Percentiles rank a stretch among this genome's conserved stretches.
These are phyloP conservation scores for Ceriagrion tenellum DNA, from an alignment of 2,888 invertebrate genomes.

Conservation along the genomic window DNA sequence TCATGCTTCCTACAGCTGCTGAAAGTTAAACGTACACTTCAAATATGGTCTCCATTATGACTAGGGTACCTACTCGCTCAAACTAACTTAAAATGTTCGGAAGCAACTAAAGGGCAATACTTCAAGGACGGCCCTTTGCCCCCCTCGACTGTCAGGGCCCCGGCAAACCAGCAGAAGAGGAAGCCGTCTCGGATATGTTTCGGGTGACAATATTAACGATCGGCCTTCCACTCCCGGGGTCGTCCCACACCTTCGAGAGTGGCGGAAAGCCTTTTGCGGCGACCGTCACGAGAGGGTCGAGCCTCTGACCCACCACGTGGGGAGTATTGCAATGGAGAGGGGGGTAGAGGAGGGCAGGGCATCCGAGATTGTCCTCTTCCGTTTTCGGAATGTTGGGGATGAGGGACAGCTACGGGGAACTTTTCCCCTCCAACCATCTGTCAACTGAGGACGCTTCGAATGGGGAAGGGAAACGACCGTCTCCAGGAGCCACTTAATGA, in stretches of 20 bases:
- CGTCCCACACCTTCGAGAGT: background rate
- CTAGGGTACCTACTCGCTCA: too few species aligned
- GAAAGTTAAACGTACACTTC: too few species aligned
- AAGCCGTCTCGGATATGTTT: background rate
- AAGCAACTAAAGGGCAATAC: background rate
- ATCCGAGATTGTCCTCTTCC: slow-evolving; percentile 27
- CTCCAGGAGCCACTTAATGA: too few species aligned
- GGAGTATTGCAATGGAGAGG: background rate
- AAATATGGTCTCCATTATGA: too few species aligned
- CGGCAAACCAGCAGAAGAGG: background rate
- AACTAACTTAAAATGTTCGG: background rate
- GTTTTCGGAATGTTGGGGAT: background rate
- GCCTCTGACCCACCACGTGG: slow-evolving; percentile 23
- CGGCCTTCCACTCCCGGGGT: background rate
- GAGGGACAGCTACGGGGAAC: background rate
- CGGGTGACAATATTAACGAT: slow-evolving; percentile 19
- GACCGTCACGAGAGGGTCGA: background rate
- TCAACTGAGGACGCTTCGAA: background rate
- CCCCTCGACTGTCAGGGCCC: background rate
- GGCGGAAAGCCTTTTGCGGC: background rate
- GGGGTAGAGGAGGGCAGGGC: background rate
- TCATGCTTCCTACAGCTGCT: too few species aligned
- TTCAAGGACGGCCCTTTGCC: background rate
- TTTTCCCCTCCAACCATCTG: background rate
- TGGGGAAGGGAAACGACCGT: background rate